Base-by-base conservation (phyloP, 1,140 invertebrate genomes). In the Oreohelix idahoensis region DNA sequence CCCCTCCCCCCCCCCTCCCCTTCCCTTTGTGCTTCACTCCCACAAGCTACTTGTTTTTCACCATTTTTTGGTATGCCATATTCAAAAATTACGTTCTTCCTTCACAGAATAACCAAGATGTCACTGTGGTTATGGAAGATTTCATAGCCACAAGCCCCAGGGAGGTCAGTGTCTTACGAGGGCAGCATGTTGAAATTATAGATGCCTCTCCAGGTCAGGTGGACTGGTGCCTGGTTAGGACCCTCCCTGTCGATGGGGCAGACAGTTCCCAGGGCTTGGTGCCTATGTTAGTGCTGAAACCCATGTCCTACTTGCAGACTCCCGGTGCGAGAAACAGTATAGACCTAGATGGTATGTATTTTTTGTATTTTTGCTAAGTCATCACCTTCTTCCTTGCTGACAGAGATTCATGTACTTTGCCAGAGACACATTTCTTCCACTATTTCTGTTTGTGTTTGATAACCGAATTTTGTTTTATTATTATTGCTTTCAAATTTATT, bases 101-200 rank as follows among this genome's bases (percentile, higher is more conserved):
- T 10, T 89, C 88, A n/a, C 89, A 91, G 90, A 86, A 84, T 26
- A 42, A 49, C 0, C 75, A 36, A 85, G 91, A 92, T 66, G 82
- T 91, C 0, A 91, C 91, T 10, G 85, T 90, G 17, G 91, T 92
- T 0, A 81, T 91, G 29, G 90, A 92, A 45, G 91, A 92, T 58
- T 92, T 87, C 79, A 81, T 87, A 1, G 91, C 92, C 17, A 84
- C 85, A 11, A 86, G 86, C 29, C 87, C 87, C 53, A 84, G 85
- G 4, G 92, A 92, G 83, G 83, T 92, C 15, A 89, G 85, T 32
- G 83, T 92, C n/a, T 84, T 84, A 36, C 85, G 86, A 79, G 92
- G 92, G 17, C 97, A 98, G 92, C 97, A 98, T 92, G 97, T 98
- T 70, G 97, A 98, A 90, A 95, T 98, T 76, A 90, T 98, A 75